Evolutionary conservation across 2,888 invertebrate genomes (phyloP), one percentile per base, ranked within the genome.

Genomic region (Tolmerus cingulatus): DNA sequence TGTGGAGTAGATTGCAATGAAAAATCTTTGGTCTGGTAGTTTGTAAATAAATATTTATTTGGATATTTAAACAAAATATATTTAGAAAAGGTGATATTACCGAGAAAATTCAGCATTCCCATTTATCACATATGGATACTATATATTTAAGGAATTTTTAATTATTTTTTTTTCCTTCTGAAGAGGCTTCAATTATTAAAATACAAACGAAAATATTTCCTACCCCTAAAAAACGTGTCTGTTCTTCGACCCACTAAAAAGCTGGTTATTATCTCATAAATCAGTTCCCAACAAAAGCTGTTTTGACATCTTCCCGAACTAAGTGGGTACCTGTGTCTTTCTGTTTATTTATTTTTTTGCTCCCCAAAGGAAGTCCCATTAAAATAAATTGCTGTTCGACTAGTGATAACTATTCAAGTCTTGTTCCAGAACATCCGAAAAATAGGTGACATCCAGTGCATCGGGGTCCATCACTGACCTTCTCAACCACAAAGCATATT

Each of bases 301-400:
- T 84, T 84, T 40, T 84, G 84, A 84, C 84, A 84, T 34, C 37
- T 43, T 27, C 51, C 23, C 27, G 43, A 40, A 46, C 40, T 74
- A 55, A 55, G 37, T 84, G 37, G 43, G 66, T 37, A 74, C 74
- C 66, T 34, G 66, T 66, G 84, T 84, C 66, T 66, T n/a, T 84
- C 74, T 34, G 43, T 57, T 82, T 16, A 27, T 40, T 40, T 40
- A 66, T 27, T 19, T 66, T 27, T 66, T 27, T 57, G 34, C n/a
- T 30, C 23, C 84, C 37, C 40, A 84, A 84, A 66, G 84, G 84
- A 74, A 84, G 74, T 57, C 84, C 74, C 84, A 84, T 84, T 84
- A 84, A 84, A 84, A 84, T 84, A 84, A 84, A 84, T 84, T 57
- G 66, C 66, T 66, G 37, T 74, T 66, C 19, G 66, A n/a, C 43